These are phyloP conservation scores for Eunapius fragilis DNA, from an alignment of 37 sponge, comb jelly and placozoan genomes.

Conservation along the genomic window DNA sequence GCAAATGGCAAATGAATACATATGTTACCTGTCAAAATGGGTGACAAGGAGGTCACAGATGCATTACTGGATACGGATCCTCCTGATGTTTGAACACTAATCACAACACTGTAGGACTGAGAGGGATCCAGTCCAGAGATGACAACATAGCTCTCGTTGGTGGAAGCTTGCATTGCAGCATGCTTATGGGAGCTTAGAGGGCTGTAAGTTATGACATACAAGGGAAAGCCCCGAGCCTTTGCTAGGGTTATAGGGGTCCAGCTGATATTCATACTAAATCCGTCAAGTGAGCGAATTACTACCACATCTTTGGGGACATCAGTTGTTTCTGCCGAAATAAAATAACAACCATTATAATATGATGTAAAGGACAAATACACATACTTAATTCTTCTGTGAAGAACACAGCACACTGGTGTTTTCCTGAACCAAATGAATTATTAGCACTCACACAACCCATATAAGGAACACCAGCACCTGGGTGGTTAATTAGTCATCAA, in stretches of 20 bases:
- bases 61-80: not conserved
- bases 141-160: not conserved
- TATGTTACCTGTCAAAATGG: too few relatives aligned
- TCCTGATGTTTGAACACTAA: not conserved
- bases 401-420: not conserved
- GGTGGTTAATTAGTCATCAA: not conserved
- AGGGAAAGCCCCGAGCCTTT: conserved; percentile 28
- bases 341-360: not conserved
- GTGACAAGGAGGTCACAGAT: not conserved
- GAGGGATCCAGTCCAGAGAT: conserved; percentile 18
- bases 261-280: conserved; percentile 15
- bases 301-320: conserved; percentile 14
- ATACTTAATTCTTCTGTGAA: not conserved
- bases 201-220: conserved; percentile 3
- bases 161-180: not conserved
- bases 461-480: not conserved
- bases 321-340: not conserved
- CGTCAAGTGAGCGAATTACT: not conserved
- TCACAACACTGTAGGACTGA: conserved; percentile 7
- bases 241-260: conserved; percentile 27
- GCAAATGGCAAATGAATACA: too few relatives aligned
- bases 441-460: not conserved
- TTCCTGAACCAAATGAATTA: not conserved
- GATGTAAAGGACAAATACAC: not conserved
- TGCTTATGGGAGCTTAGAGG: not conserved